phyloP scores from a whole-genome alignment of 2,113 vertebrate species.

The Colinus virginianus region DNA sequence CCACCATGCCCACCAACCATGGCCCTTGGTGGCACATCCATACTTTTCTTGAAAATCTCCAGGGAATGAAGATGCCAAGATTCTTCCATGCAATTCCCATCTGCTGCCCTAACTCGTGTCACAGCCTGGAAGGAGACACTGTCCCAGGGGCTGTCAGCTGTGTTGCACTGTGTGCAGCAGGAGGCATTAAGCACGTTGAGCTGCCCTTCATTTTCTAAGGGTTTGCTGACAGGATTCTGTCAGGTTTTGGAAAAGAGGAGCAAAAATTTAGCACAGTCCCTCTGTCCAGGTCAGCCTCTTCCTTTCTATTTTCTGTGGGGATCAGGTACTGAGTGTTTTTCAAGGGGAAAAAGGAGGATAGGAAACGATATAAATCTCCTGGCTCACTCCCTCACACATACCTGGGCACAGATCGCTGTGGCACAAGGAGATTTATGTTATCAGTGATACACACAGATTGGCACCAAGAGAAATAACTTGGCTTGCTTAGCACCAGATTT shows the following conservation, averaged over 20 bases:
- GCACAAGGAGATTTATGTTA: background rate
- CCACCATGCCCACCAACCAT: too few relatives aligned
- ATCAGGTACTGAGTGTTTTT: background rate
- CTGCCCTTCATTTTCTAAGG: background rate
- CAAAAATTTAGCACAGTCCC: background rate
- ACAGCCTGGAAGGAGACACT: too few relatives aligned
- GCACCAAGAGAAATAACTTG: background rate
- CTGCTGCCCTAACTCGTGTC: background rate
- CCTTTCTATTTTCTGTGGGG: background rate
- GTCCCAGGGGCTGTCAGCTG: rapidly evolving
- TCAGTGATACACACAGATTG: background rate
- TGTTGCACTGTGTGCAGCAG: background rate
- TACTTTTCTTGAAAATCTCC: too few relatives aligned
- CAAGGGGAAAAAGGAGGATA: background rate
- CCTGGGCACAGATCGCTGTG: background rate
- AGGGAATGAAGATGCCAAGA: background rate
- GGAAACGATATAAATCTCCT: rapidly evolving
- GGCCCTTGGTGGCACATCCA: too few relatives aligned
- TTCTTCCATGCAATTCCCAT: background rate
- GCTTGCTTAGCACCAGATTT: background rate
- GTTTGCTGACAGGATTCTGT: background rate
- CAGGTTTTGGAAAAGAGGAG: background rate
- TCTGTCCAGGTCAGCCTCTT: background rate
- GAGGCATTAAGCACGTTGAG: rapidly evolving
- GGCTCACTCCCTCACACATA: background rate